Base-by-base conservation (phyloP, 2,888 invertebrate species). In the Lithophane semibrunnea region DNA sequence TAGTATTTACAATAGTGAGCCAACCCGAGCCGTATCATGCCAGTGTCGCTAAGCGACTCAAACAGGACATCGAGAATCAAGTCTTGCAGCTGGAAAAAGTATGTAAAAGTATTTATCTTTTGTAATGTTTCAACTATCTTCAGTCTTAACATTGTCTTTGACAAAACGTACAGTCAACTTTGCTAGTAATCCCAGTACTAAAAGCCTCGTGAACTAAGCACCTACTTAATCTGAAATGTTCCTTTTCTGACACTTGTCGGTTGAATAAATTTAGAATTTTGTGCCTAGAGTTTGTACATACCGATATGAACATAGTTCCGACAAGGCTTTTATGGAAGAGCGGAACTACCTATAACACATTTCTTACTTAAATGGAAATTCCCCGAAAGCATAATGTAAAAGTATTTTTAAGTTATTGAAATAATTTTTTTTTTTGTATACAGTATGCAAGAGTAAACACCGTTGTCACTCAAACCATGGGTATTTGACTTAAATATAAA, bases 1-100 rank as follows among this genome's bases (percentile, higher is more conserved):
- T 98, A 82, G 97, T 97, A 54, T 96, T 98, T 88, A 95, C 97
- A 54, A 97, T 98, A 88, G 93, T 98, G 71, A 98, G 98, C 90
- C 98, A 98, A 92, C 90, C 96, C 5, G 97, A 98, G 93, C 96
- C 97, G 16, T 97, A 98, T 91, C 97, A 98, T 90, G 94, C 95
- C n/a, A 97, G 96, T 80, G 96, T 97, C 82, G 97, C 98, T 18
- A 90, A 94, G 74, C 93, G 97, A 66, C 95, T 98, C 7, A 96
- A 97, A 88, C 92, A 96, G 65, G 94, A 97, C 88, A 96, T 98
- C 82, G 92, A 96, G 21, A 92, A 94, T 61, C 97, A 98, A 95
- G 97, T 97, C 10, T 88, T 94, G 75, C 87, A 91, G 71, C 73
- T 95, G 67, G 96, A 95, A 86, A 88, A 92, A 54, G 68, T 68